Base-by-base conservation (phyloP, 2,888 invertebrate species). In the Ptilodon capucinus region DNA sequence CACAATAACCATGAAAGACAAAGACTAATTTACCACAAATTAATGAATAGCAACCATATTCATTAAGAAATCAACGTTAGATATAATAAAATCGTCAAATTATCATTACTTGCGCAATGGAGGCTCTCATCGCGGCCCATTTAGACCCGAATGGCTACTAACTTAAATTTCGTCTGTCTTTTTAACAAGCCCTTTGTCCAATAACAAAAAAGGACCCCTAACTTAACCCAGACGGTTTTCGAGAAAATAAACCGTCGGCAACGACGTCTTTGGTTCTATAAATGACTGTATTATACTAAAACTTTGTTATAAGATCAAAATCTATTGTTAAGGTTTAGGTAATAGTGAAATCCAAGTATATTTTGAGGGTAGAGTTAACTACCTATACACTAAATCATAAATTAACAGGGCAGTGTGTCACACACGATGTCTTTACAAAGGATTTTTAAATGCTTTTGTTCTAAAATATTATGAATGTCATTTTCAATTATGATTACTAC, bases 131-230 rank as follows among this genome's bases (percentile, higher is more conserved):
- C 35, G 17, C 35, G 17, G 11, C 35, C 35, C 35, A 35, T 35
- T 35, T 17, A 35, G 35, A 35, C 17, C 35, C 35, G 17, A 35
- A 35, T 35, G 35, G 35, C 17, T 35, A 35, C n/a, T 42, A 48
- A 51, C 46, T 45, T 46, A 36, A 35, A 35, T 35, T 35, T 35
- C 35, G 35, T 35, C 42, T 58, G 28, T 40, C 45, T 49, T 54
- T 60, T 51, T 46, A 51, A 50, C 44, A 44, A 48, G 46, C 35
- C 47, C 43, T 57, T 60, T 54, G 54, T 60, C 47, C 44, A 49
- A 51, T 51, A 35, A 35, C 35, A 59, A 59, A 59, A 59, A 57
- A 42, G 40, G 49, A 36, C 40, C 32, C 25, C 21, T 11, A 48
- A 53, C 40, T 46, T 44, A 46, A 49, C 48, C 40, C 39, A 48